phyloP scores from a whole-genome alignment of 2,797 vertebrate genomes.

The Syngnathus rostellatus region DNA sequence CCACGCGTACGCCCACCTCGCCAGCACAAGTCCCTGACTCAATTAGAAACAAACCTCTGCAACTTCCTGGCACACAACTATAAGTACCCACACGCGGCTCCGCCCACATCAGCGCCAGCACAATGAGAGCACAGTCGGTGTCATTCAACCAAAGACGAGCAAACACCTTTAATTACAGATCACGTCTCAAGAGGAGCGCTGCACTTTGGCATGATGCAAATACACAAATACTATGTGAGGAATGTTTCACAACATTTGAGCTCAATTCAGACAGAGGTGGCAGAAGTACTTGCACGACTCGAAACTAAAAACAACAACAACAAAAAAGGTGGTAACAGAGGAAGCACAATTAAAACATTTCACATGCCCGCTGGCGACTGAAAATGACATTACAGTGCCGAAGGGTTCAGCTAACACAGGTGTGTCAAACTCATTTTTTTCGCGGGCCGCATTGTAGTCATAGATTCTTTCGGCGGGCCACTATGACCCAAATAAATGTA shows the following conservation, averaged over 20 bases:
- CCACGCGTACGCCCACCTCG: slow-evolving; percentile 64
- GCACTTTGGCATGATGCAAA: background rate
- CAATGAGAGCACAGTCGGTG: slow-evolving; percentile 19
- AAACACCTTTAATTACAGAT: slow-evolving; percentile 6
- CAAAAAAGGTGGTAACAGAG: no score
- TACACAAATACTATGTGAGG: background rate
- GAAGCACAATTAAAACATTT: no score
- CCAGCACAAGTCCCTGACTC: slow-evolving; percentile 68
- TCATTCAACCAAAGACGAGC: background rate
- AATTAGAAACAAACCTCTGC: slow-evolving; percentile 66
- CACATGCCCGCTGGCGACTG: no score
- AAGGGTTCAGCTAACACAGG: no score
- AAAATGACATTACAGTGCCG: no score
- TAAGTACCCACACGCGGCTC: slow-evolving; percentile 54
- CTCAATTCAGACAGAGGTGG: background rate
- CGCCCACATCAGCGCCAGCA: slow-evolving; percentile 50
- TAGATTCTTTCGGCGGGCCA: no score
- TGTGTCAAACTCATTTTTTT: no score
- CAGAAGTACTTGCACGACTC: background rate
- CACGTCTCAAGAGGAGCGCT: slow-evolving; percentile 1
- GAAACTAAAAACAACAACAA: no score
- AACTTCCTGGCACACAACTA: slow-evolving; percentile 55
- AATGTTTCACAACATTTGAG: background rate
- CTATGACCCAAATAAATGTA: no score
- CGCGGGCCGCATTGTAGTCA: no score